phyloP scores from a whole-genome alignment of 2,113 vertebrate genomes.

The Myxocyprinus asiaticus region DNA sequence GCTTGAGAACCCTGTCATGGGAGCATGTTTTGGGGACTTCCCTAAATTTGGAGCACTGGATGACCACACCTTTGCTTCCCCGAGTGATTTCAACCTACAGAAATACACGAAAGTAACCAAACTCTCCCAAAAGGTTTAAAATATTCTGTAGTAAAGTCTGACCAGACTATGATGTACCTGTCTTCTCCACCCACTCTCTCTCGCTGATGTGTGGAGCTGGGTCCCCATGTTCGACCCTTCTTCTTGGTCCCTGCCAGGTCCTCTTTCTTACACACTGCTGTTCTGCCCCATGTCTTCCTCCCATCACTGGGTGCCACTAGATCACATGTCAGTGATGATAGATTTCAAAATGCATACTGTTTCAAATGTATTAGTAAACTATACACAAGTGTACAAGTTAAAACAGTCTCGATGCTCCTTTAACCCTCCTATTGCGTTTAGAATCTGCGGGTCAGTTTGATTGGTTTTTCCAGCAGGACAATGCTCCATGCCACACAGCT shows the following conservation, averaged over 20 bases:
- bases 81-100: constrained; percentile 82
- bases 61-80: constrained; percentile 89
- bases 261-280: constrained; percentile 80
- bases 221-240: constrained; percentile 91
- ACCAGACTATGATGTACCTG: constrained; percentile 66
- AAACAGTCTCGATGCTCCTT: too few relatives aligned
- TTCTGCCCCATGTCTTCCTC: constrained; percentile 86
- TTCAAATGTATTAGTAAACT: too few relatives aligned
- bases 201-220: constrained; percentile 86
- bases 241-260: constrained; percentile 83
- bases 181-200: constrained; percentile 86
- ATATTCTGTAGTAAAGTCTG: not conserved
- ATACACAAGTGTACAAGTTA: too few relatives aligned
- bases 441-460: too few relatives aligned
- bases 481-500: too few relatives aligned
- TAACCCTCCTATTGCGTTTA: too few relatives aligned
- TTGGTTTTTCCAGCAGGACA: too few relatives aligned
- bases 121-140: too few relatives aligned
- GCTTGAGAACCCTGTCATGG: constrained; percentile 86
- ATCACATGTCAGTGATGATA: constrained; percentile 7
- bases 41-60: constrained; percentile 89
- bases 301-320: constrained; percentile 86
- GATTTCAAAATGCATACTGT: not conserved
- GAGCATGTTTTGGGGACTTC: constrained; percentile 87
- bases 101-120: too few relatives aligned